phyloP scores from a whole-genome alignment of 1,140 invertebrate genomes.

The Sycophila sp. region DNA sequence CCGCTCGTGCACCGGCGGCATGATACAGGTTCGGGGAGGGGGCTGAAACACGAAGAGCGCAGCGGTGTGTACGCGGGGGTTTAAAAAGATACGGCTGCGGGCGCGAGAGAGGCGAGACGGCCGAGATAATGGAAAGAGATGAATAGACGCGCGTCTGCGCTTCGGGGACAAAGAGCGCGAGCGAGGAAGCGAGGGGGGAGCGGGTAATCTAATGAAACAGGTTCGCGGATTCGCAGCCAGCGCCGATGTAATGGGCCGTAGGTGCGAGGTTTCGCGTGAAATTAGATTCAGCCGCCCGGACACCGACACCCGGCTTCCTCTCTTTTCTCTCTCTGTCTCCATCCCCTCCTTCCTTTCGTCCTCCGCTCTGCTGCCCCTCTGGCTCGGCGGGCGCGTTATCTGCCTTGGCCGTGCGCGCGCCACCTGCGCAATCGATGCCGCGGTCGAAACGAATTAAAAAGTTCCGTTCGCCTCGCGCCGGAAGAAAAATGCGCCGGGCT shows the following conservation, averaged over 20 bases:
- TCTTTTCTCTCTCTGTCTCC: constrained; percentile 28
- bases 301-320: constrained; percentile 28
- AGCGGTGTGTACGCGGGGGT: not conserved
- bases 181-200: constrained; percentile 1
- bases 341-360: constrained; percentile 26
- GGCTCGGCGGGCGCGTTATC: no score
- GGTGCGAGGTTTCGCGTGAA: constrained; percentile 58
- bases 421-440: constrained; percentile 46
- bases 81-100: not conserved
- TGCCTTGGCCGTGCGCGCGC: no score
- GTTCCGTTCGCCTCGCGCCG: not conserved
- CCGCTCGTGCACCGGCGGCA: constrained; percentile 43
- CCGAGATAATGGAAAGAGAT: constrained; percentile 36
- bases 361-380: no score
- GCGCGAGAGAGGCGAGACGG: not conserved
- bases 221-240: constrained; percentile 29
- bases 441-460: not conserved
- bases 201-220: constrained; percentile 30
- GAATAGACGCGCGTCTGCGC: constrained; percentile 1
- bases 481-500: no score
- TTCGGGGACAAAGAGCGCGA: not conserved
- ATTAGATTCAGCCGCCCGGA: constrained; percentile 56
- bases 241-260: constrained; percentile 54
- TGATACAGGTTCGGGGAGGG: not conserved
- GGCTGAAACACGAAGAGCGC: not conserved